Evolutionary conservation across 2,888 invertebrate species (phyloP).

Genomic region (Cheilosia scutellata): DNA sequence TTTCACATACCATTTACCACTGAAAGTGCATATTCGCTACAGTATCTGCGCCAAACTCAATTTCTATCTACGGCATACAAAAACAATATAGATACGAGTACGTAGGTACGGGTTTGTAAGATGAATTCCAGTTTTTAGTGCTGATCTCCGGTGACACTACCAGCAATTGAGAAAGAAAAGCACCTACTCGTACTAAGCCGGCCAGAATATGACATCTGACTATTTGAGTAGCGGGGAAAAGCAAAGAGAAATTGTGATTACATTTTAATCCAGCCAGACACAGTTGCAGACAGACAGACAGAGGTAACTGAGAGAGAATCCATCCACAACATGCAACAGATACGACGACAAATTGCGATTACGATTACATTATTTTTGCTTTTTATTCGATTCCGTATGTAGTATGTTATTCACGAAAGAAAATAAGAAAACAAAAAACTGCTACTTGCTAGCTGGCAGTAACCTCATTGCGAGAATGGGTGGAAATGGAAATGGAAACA

Average conservation of each 20-base stretch:
- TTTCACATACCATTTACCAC: constrained; percentile 46
- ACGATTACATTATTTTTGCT: constrained; percentile 50
- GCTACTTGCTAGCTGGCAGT: constrained; percentile 46
- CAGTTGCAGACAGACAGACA: constrained; percentile 51
- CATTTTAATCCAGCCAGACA: constrained; percentile 48
- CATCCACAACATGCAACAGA: constrained; percentile 47
- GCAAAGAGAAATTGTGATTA: constrained; percentile 62
- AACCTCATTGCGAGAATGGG: constrained; percentile 45
- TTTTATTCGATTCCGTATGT: not conserved
- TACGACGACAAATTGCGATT: constrained; percentile 62
- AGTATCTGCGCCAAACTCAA: constrained; percentile 27
- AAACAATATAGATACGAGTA: not conserved
- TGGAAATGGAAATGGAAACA: constrained; percentile 7
- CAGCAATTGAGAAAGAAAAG: constrained; percentile 48
- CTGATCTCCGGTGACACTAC: constrained; percentile 47
- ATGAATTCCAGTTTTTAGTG: constrained; percentile 46
- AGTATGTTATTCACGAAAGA: constrained; percentile 3
- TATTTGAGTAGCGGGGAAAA: not conserved
- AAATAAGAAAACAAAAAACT: constrained; percentile 10
- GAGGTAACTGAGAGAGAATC: constrained; percentile 9
- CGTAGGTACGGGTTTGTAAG: not conserved
- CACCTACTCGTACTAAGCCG: constrained; percentile 8
- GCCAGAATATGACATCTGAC: not conserved
- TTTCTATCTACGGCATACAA: constrained; percentile 1
- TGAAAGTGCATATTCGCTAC: constrained; percentile 23